These are phyloP conservation scores for Anthoscopus minutus DNA, from an alignment of 2,113 vertebrate genomes.

Conservation along the genomic window DNA sequence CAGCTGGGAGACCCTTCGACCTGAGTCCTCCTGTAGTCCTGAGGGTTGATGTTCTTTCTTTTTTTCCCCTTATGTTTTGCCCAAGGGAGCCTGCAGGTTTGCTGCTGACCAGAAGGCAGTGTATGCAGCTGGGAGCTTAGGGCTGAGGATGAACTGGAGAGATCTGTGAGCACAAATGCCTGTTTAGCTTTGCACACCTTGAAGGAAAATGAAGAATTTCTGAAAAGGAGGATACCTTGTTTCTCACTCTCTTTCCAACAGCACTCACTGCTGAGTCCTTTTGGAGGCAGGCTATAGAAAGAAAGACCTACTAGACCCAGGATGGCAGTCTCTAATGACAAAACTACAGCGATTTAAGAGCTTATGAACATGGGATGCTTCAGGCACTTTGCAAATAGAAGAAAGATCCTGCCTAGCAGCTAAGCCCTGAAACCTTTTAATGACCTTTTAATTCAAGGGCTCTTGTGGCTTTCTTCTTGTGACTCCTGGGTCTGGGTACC, in stretches of 20 bases:
- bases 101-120: background rate
- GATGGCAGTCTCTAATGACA: background rate
- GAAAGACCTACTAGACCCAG: background rate
- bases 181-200: background rate
- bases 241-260: background rate
- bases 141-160: background rate
- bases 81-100: background rate
- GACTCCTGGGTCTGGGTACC: background rate
- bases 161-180: background rate
- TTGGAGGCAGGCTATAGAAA: background rate
- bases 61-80: background rate
- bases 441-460: too few relatives aligned
- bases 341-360: background rate
- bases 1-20: background rate
- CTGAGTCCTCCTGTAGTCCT: background rate
- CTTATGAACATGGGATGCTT: background rate
- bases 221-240: background rate
- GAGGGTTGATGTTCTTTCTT: background rate
- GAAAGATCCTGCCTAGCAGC: background rate
- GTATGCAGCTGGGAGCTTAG: fast-evolving
- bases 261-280: background rate
- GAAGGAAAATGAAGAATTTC: background rate
- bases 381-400: background rate
- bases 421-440: background rate
- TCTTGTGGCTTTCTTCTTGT: background rate